A percentile compares a stretch with the other conserved stretches of the same genome.
phyloP scores from a whole-genome alignment of 2,888 invertebrate genomes.

The Strigamia maritima region DNA sequence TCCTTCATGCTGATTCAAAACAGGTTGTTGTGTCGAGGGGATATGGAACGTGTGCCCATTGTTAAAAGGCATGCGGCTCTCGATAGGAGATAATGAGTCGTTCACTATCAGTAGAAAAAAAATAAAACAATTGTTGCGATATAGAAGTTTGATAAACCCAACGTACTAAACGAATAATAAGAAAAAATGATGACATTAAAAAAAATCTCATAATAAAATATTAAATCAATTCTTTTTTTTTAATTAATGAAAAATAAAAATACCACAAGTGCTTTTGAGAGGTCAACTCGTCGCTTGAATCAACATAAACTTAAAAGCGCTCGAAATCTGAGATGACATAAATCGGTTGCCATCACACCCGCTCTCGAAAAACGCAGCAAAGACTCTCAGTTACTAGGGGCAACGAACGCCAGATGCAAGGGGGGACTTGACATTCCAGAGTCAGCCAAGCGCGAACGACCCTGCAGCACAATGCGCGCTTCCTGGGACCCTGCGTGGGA shows the following conservation, averaged over 20 bases:
- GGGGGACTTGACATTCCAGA: slow-evolving; percentile 30
- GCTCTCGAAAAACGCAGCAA: neutral
- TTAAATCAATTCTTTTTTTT: neutral
- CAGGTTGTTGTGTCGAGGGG: neutral
- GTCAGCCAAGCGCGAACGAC: slow-evolving; percentile 37
- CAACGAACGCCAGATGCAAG: neutral
- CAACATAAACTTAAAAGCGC: neutral
- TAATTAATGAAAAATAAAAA: too few species aligned
- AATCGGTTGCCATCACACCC: slow-evolving; percentile 23
- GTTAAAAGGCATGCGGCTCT: slow-evolving; percentile 1
- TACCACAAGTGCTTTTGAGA: too few species aligned
- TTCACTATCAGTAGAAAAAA: neutral
- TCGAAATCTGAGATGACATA: slow-evolving; percentile 25
- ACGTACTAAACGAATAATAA: too few species aligned
- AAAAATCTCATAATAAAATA: slow-evolving; percentile 25
- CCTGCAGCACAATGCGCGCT: slow-evolving; percentile 38
- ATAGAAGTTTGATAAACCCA: neutral
- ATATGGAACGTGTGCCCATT: slow-evolving; percentile 10
- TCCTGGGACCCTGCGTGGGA: slow-evolving; percentile 37
- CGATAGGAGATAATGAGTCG: neutral
- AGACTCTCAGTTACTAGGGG: slow-evolving; percentile 15
- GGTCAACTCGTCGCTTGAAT: neutral
- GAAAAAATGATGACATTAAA: neutral
- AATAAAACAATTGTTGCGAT: neutral
- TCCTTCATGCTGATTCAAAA: neutral